Evolutionary conservation across 2,888 invertebrate genomes (phyloP).

Genomic region (Orchesellides sinensis): DNA sequence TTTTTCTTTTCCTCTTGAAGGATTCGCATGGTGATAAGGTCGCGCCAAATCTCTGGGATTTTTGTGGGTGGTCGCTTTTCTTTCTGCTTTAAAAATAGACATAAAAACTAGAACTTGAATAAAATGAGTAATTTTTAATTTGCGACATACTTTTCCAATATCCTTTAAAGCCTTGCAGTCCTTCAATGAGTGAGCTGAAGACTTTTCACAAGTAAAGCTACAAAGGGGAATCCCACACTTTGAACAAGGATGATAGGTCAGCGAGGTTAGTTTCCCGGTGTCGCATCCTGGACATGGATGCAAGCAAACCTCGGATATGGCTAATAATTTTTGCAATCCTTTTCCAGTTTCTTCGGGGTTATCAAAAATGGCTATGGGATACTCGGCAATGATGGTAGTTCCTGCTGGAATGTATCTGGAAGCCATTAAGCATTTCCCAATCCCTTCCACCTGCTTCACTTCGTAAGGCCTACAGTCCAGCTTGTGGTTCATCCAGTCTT

Average conservation of each 20-base stretch:
- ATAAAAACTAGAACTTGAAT: not conserved
- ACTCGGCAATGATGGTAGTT: slow-evolving; percentile 29
- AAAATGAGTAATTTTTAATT: not conserved
- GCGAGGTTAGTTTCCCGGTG: not conserved
- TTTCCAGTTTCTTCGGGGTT: not conserved
- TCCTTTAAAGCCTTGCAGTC: slow-evolving; percentile 16
- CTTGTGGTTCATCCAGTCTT: slow-evolving; percentile 84
- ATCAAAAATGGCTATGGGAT: slow-evolving; percentile 29
- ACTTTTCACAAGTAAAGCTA: not conserved
- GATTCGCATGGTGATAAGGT: slow-evolving; percentile 7
- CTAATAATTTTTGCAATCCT: slow-evolving; percentile 6
- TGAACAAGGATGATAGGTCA: slow-evolving; percentile 1
- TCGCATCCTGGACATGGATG: slow-evolving; percentile 37
- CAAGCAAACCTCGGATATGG: not conserved
- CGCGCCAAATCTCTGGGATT: not conserved
- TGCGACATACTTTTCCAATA: not conserved
- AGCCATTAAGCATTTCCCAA: slow-evolving; percentile 27
- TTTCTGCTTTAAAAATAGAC: not conserved
- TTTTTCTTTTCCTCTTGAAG: slow-evolving; percentile 21
- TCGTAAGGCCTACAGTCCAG: slow-evolving; percentile 76
- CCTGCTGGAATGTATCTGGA: slow-evolving; percentile 4
- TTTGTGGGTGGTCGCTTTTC: not conserved
- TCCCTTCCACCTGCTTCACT: not conserved
- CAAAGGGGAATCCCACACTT: slow-evolving; percentile 54
- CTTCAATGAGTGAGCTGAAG: not conserved